Percentiles rank a stretch among this genome's conserved stretches.
These are phyloP conservation scores for Chlorops oryzae DNA, from an alignment of 1,140 invertebrate genomes.

Conservation along the genomic window DNA sequence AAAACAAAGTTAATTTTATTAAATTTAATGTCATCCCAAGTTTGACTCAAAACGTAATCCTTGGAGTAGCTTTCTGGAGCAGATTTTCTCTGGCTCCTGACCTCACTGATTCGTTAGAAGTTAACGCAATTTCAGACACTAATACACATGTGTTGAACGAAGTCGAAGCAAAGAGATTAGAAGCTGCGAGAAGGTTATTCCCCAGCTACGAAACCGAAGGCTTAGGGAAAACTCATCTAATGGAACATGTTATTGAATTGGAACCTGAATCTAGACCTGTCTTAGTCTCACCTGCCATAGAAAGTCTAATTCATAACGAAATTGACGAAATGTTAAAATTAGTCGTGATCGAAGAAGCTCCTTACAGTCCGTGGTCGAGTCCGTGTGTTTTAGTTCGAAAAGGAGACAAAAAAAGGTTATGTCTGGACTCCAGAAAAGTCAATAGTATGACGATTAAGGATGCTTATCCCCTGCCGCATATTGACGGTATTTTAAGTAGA, in stretches of 20 bases:
- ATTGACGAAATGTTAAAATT: conserved; percentile 22
- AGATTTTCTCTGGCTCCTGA: not conserved
- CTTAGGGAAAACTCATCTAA: conserved; percentile 19
- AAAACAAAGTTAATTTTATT: not conserved
- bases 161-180: not conserved
- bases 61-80: conserved; percentile 1
- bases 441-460: conserved; percentile 29
- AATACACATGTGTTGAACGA: not conserved
- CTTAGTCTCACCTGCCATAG: conserved; percentile 12
- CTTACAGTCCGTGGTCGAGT: conserved; percentile 1
- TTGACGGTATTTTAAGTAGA: conserved; percentile 1
- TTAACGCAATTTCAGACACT: not conserved
- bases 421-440: conserved; percentile 49
- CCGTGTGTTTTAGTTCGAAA: conserved; percentile 11
- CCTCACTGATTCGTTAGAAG: not conserved
- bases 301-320: conserved; percentile 19
- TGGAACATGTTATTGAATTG: conserved; percentile 21
- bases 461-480: conserved; percentile 13
- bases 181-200: not conserved
- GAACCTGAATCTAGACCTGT: not conserved
- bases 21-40: not conserved
- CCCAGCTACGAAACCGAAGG: no score
- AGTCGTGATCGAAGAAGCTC: conserved; percentile 19
- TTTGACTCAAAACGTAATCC: not conserved
- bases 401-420: conserved; percentile 30